Evolutionary conservation across 2,888 invertebrate species (phyloP), one percentile per base, ranked within the genome.

Genomic region (Aproaerema taeniolella): DNA sequence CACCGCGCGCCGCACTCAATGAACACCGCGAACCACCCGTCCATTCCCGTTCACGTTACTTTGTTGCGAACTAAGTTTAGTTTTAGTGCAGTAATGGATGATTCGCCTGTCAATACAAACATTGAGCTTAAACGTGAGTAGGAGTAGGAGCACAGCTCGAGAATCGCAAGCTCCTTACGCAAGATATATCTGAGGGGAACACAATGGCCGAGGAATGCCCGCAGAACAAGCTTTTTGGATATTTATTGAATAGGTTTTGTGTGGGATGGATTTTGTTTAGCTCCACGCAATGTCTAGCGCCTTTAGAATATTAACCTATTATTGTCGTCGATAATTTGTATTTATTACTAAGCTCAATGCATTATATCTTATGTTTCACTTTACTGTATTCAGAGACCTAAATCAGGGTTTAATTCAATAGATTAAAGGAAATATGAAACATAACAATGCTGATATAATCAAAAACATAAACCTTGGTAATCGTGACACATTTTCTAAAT

Each of bases 211-310:
- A 65, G 74, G 75, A 78, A 81, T 82, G 70, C 69, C 74, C 55
- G 67, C 69, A 69, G 73, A 79, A 85, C 85, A 83, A 79, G 83
- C 77, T 80, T 85, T 85, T 85, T 78, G 85, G 85, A 78, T 80
- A 85, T 85, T 85, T 85, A 85, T 83, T 81, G 75, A 80, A 81
- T 81, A 79, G 81, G 74, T 81, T 77, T 74, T 73, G 81, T 77
- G 85, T 85, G 80, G 85, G 85, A 75, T 70, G 81, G 58, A 75
- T 79, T 76, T 70, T 70, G 72, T 76, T 68, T 63, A 59, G 58
- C 59, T 64, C 55, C 58, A 64, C 55, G 58, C 61, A 60, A 54
- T 46, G 57, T 60, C 65, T 64, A 66, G 61, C 63, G 61, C 57
- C 51, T 41, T 36, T 37, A 53, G 58, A 55, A 61, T 57, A 55